phyloP scores from a whole-genome alignment of 2,888 invertebrate genomes.

The Aplocera efformata region DNA sequence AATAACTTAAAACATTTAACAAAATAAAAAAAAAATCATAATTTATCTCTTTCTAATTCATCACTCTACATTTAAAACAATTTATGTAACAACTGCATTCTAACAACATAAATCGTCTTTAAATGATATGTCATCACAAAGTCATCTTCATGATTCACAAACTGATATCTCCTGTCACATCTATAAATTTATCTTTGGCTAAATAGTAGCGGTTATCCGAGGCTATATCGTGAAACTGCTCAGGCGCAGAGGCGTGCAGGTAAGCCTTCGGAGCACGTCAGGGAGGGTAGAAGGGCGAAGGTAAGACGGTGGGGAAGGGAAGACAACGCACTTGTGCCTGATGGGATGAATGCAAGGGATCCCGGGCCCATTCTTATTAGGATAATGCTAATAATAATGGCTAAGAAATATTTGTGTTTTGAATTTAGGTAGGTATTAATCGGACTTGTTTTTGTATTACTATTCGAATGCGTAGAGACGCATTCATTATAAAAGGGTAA shows the following conservation, averaged over 20 bases:
- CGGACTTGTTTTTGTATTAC: too few relatives aligned
- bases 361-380: constrained; percentile 5
- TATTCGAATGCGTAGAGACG: too few relatives aligned
- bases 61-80: too few relatives aligned
- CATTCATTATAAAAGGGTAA: too few relatives aligned
- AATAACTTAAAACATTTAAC: too few relatives aligned
- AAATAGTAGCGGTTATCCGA: constrained; percentile 59
- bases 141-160: not conserved
- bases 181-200: constrained; percentile 37
- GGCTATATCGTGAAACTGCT: constrained; percentile 43
- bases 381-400: constrained; percentile 14
- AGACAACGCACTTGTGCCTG: constrained; percentile 56
- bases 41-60: too few relatives aligned
- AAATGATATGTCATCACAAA: too few relatives aligned
- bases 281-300: constrained; percentile 21
- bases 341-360: constrained; percentile 31
- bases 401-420: not conserved
- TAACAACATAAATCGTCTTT: too few relatives aligned
- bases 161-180: constrained; percentile 1
- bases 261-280: constrained; percentile 54
- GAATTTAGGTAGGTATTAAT: too few relatives aligned
- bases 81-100: too few relatives aligned
- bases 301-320: constrained; percentile 25
- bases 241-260: constrained; percentile 55
- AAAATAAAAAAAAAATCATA: too few relatives aligned